These are phyloP conservation scores for Urocynchramus pylzowi DNA, from an alignment of 2,113 vertebrate genomes.

Conservation along the genomic window DNA sequence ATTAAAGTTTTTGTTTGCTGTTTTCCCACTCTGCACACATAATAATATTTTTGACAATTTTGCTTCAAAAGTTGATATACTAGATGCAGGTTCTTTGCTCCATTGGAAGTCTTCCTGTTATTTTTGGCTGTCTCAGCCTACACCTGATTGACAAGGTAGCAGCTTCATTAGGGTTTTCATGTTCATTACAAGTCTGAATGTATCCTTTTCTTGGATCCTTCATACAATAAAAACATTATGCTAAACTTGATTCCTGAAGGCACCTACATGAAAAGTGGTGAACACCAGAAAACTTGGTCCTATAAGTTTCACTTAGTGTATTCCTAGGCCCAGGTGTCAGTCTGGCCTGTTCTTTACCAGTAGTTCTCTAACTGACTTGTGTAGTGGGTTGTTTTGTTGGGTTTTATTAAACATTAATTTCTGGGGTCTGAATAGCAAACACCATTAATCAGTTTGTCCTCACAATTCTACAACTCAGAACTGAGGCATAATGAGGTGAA, in stretches of 20 bases:
- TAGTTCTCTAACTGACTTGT: background rate
- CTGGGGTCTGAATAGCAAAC: background rate
- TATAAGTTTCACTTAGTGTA: background rate
- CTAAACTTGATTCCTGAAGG: background rate
- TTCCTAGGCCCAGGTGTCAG: background rate
- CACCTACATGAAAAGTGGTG: background rate
- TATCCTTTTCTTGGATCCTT: background rate
- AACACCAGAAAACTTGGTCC: background rate
- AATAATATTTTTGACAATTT: background rate
- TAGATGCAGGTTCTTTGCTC: background rate
- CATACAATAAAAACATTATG: background rate
- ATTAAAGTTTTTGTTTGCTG: background rate
- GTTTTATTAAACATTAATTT: background rate
- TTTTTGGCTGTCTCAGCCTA: background rate
- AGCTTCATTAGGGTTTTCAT: background rate
- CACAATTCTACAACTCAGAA: background rate
- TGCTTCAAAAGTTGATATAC: background rate
- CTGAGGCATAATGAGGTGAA: background rate
- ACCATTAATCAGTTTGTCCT: background rate
- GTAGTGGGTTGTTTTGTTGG: background rate
- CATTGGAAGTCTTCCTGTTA: background rate
- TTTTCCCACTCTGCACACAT: background rate
- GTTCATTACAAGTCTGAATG: background rate
- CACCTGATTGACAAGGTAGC: background rate
- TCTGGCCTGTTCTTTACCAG: background rate